phyloP scores from a whole-genome alignment of 2,888 invertebrate species.

The Protophormia terraenovae region DNA sequence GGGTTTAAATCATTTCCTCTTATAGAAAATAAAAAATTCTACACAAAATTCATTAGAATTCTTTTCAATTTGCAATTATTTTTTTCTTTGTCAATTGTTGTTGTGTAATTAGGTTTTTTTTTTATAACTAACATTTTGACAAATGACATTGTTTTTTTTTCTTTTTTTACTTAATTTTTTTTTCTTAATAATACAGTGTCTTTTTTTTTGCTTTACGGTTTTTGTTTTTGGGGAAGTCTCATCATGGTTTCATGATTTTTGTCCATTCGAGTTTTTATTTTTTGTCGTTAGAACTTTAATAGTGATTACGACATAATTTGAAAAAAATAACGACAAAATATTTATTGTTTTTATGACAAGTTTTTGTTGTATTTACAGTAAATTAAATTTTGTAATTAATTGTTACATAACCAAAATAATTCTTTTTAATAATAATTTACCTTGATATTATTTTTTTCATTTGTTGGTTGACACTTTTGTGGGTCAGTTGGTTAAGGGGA shows the following conservation, averaged over 20 bases:
- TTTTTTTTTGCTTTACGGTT: background rate
- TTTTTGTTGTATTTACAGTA: conserved; percentile 44
- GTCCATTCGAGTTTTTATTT: conserved; percentile 17
- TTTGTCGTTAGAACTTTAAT: conserved; percentile 59
- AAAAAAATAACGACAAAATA: conserved; percentile 38
- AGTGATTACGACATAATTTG: conserved; percentile 51
- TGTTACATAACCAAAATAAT: conserved; percentile 40
- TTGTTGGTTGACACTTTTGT: background rate
- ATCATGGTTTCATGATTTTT: conserved; percentile 57
- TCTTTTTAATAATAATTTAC: conserved; percentile 43
- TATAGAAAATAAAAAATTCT: conserved; percentile 11
- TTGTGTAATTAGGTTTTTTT: conserved; percentile 27
- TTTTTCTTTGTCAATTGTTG: background rate
- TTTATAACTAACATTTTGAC: background rate
- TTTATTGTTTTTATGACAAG: conserved; percentile 41
- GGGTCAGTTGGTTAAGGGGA: conserved; percentile 41
- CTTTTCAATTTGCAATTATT: conserved; percentile 23
- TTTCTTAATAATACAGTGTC: conserved; percentile 14
- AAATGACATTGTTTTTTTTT: conserved; percentile 45
- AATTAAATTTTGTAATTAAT: conserved; percentile 57
- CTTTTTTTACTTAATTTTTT: background rate
- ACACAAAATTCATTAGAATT: conserved; percentile 2
- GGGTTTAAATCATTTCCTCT: background rate
- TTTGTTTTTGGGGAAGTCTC: conserved; percentile 41
- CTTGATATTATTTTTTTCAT: conserved; percentile 26